Conservation (phyloP, 2,113 vertebrate genomes). For the Ceuthmochares aereus region DNA sequence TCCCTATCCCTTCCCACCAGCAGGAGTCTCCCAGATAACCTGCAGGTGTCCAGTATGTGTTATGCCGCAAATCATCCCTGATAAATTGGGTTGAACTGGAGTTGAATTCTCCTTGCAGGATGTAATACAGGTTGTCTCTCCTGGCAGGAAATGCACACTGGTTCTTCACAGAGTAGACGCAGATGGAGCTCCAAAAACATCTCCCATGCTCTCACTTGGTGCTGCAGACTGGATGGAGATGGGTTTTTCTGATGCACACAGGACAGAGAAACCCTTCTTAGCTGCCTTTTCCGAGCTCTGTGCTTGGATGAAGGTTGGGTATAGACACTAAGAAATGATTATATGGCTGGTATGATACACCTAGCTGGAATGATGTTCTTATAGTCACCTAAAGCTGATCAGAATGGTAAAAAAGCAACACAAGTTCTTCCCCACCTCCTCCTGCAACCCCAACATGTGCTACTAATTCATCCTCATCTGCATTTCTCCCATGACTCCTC, state of each 20-base stretch:
- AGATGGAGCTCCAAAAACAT: background rate
- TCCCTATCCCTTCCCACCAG: background rate
- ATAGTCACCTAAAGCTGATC: background rate
- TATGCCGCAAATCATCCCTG: accelerated
- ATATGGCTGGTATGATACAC: background rate
- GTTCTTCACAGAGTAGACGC: background rate
- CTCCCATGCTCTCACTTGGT: background rate
- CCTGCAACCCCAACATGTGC: background rate
- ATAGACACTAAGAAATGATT: background rate
- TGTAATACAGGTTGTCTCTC: background rate
- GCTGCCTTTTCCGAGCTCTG: background rate
- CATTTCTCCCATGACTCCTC: background rate
- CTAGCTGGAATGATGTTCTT: background rate
- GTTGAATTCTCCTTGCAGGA: background rate
- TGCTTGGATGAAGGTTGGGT: background rate
- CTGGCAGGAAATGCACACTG: background rate
- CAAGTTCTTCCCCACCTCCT: background rate
- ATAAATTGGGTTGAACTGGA: background rate
- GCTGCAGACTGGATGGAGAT: background rate
- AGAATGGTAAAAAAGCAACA: background rate
- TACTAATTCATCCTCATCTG: background rate
- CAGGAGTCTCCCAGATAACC: background rate
- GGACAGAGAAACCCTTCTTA: background rate
- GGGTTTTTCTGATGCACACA: background rate
- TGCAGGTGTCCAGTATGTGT: background rate